Percentiles rank a stretch among this genome's conserved stretches.
These are phyloP conservation scores for Drosophila rellima DNA, from an alignment of 2,888 invertebrate species.

Conservation along the genomic window DNA sequence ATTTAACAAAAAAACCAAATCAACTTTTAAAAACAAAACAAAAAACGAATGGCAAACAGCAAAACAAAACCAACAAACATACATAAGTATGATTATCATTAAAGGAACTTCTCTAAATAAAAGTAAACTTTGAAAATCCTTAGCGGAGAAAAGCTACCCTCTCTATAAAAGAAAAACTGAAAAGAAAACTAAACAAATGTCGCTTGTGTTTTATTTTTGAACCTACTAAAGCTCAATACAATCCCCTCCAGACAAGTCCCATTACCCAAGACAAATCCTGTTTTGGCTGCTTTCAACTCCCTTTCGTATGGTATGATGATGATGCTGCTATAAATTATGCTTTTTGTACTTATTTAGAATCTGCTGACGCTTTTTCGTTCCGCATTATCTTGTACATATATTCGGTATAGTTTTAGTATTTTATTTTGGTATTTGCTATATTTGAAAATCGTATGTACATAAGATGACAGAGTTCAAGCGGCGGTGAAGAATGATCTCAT, in stretches of 20 bases:
- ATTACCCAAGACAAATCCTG: slow-evolving; percentile 24
- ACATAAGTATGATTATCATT: slow-evolving; percentile 80
- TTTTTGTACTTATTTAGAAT: slow-evolving; percentile 34
- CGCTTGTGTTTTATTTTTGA: slow-evolving; percentile 76
- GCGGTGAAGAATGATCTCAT: slow-evolving; percentile 2
- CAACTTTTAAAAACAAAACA: slow-evolving; percentile 45
- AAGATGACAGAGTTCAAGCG: not conserved
- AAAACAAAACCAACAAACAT: slow-evolving; percentile 42
- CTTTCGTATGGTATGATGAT: slow-evolving; percentile 50
- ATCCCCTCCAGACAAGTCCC: slow-evolving; percentile 13
- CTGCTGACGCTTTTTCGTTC: slow-evolving; percentile 39
- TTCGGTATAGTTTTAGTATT: not conserved
- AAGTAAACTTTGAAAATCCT: slow-evolving; percentile 81
- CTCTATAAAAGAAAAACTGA: slow-evolving; percentile 73
- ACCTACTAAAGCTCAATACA: slow-evolving; percentile 20
- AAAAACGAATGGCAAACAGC: slow-evolving; percentile 56
- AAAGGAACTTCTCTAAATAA: slow-evolving; percentile 81
- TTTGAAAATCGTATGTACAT: not conserved
- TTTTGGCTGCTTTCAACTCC: slow-evolving; percentile 40
- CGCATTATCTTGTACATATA: slow-evolving; percentile 1
- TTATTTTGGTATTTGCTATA: not conserved
- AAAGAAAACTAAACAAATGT: slow-evolving; percentile 53
- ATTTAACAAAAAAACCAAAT: slow-evolving; percentile 54
- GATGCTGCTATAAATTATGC: slow-evolving; percentile 54
- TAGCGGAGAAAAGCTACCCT: slow-evolving; percentile 80